Evolutionary conservation across 2,888 invertebrate genomes (phyloP).

Genomic region (Conus canariensis): DNA sequence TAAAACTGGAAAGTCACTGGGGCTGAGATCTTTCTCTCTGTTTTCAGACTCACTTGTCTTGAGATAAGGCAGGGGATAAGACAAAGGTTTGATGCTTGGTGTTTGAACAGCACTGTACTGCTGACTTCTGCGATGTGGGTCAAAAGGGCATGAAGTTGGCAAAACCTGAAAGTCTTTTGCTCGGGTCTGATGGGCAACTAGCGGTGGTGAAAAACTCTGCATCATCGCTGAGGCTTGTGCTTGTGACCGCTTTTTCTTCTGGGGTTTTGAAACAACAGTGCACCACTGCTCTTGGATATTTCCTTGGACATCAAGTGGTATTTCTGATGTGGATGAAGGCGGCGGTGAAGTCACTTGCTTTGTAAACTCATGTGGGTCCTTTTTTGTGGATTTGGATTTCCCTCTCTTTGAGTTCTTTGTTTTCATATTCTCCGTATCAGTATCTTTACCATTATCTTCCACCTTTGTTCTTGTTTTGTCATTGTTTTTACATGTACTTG

Average conservation of each 20-base stretch:
- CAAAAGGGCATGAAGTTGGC: background rate
- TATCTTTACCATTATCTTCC: background rate
- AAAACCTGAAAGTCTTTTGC: background rate
- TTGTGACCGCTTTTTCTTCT: slow-evolving; percentile 17
- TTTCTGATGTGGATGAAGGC: background rate
- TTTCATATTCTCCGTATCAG: background rate
- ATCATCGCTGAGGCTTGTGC: background rate
- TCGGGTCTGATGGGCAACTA: background rate
- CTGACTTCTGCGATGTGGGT: background rate
- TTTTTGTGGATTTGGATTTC: slow-evolving; percentile 54
- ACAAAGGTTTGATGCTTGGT: background rate
- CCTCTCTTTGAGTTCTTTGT: slow-evolving; percentile 53
- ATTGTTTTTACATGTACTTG: background rate
- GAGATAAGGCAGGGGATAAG: background rate
- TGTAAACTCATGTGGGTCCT: background rate
- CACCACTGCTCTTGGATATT: background rate
- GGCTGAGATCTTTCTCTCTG: slow-evolving; percentile 63
- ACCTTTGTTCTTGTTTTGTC: slow-evolving; percentile 19
- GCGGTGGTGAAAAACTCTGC: background rate
- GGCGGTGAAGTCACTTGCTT: background rate
- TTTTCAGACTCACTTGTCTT: background rate
- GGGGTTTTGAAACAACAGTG: background rate
- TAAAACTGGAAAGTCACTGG: slow-evolving; percentile 72
- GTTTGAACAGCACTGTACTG: background rate
- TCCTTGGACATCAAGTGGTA: background rate